Conservation (phyloP, 2,797 vertebrate genomes). For the Phaenicophaeus curvirostris region DNA sequence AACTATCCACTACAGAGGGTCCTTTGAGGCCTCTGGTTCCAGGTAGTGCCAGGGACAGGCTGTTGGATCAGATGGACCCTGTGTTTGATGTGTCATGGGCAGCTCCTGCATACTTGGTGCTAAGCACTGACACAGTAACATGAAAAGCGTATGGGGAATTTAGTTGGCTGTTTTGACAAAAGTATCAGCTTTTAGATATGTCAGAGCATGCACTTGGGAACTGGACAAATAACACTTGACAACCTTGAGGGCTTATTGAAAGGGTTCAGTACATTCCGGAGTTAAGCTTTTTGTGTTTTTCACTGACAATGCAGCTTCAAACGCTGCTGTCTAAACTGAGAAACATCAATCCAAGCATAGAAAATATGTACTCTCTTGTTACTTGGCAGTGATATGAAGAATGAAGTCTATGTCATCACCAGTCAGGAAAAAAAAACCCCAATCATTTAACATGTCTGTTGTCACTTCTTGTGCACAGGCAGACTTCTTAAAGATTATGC, state of each 20-base stretch:
- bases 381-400: background rate
- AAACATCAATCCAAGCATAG: background rate
- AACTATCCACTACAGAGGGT: background rate
- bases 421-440: background rate
- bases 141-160: background rate
- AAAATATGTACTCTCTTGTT: background rate
- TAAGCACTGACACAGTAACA: background rate
- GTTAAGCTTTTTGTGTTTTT: background rate
- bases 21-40: background rate
- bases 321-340: background rate
- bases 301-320: background rate
- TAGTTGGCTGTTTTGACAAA: background rate
- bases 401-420: background rate
- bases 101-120: background rate
- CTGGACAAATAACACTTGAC: background rate
- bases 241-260: background rate
- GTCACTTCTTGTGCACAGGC: background rate
- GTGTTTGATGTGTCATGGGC: background rate
- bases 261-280: background rate
- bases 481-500: background rate
- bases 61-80: fast-evolving
- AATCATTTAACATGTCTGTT: background rate
- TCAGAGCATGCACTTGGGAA: background rate
- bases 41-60: background rate
- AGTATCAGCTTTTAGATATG: background rate